Percentiles rank a stretch among this genome's conserved stretches.
Evolutionary conservation across 2,888 invertebrate genomes (phyloP).

Genomic region (Nomada goodeniana): DNA sequence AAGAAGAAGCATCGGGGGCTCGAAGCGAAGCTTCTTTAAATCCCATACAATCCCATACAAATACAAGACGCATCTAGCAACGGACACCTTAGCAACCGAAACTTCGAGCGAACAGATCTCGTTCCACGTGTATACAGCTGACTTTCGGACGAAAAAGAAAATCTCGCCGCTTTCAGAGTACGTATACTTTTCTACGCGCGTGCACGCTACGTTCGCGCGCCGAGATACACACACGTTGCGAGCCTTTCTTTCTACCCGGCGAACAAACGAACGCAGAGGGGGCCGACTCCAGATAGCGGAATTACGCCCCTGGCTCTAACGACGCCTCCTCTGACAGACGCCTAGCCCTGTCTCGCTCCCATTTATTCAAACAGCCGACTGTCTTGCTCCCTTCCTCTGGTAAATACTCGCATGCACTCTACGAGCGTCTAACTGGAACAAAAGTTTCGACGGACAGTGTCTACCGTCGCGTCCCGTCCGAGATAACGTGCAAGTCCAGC

Average conservation of each 20-base stretch:
- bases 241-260: conserved; percentile 30
- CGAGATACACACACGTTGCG: conserved; percentile 13
- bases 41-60: too few species aligned
- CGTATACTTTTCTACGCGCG: background rate
- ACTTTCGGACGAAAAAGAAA: conserved; percentile 22
- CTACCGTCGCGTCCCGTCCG: conserved; percentile 43
- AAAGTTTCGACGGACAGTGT: conserved; percentile 70
- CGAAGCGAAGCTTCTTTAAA: background rate
- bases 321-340: conserved; percentile 70
- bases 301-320: conserved; percentile 73
- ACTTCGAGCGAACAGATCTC: background rate
- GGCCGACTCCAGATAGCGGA: conserved; percentile 72
- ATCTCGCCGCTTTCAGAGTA: background rate
- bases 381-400: conserved; percentile 23
- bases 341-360: conserved; percentile 49
- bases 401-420: conserved; percentile 45
- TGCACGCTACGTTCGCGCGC: background rate
- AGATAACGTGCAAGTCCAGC: conserved; percentile 52
- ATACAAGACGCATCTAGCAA: background rate
- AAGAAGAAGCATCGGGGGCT: too few species aligned
- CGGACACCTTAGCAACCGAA: background rate
- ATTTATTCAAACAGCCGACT: conserved; percentile 41
- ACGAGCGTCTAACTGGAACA: conserved; percentile 61
- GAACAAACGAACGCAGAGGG: conserved; percentile 68
- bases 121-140: conserved; percentile 3